These are phyloP conservation scores for Fragum whitleyi DNA, from an alignment of 2,888 invertebrate genomes.

Conservation along the genomic window DNA sequence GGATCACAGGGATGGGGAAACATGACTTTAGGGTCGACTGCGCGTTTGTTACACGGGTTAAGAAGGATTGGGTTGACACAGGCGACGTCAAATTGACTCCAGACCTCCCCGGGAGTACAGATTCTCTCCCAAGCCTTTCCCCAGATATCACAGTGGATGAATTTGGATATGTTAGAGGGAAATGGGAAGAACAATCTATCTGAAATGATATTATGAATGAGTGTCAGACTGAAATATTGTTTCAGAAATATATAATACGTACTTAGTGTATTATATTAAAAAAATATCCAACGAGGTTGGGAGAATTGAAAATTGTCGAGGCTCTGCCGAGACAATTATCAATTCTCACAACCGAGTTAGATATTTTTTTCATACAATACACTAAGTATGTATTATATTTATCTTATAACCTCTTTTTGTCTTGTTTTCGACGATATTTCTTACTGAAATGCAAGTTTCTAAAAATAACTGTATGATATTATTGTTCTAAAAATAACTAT, in stretches of 20 bases:
- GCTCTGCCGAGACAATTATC: no score
- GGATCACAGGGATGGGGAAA: slow-evolving; percentile 58
- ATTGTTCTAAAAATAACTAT: no score
- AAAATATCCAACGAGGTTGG: no score
- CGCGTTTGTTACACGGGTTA: slow-evolving; percentile 52
- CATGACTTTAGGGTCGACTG: slow-evolving; percentile 34
- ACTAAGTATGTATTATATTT: no score
- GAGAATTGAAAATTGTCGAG: no score
- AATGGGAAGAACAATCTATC: slow-evolving; percentile 61
- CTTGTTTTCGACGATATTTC: no score
- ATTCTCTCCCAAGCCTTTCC: slow-evolving; percentile 61
- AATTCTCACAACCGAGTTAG: no score
- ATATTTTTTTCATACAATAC: no score
- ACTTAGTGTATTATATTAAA: no score
- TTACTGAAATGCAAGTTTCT: no score
- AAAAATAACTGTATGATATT: no score
- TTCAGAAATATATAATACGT: neutral
- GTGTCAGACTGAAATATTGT: neutral
- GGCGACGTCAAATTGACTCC: slow-evolving; percentile 53
- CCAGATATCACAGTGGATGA: slow-evolving; percentile 65
- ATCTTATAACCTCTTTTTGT: no score
- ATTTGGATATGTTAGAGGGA: slow-evolving; percentile 54
- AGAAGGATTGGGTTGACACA: slow-evolving; percentile 50
- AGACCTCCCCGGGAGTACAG: slow-evolving; percentile 58
- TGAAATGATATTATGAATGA: slow-evolving; percentile 35